These are phyloP conservation scores for Cheumatopsyche charites DNA, from an alignment of 1,140 invertebrate genomes.

Conservation along the genomic window DNA sequence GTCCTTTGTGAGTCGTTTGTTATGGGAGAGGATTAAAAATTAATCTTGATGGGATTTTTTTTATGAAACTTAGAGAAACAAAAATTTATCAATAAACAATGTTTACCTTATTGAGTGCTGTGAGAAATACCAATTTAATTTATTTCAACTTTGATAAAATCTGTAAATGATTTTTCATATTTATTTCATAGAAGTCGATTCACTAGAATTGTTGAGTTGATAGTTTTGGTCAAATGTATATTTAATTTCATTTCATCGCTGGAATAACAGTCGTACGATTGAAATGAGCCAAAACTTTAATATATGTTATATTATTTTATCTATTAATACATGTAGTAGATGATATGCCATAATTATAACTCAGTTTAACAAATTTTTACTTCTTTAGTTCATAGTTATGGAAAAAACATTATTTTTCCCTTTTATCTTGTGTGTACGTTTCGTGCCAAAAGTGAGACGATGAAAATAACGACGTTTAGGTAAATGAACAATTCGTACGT, in stretches of 20 bases:
- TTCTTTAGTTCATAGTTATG: too few species aligned
- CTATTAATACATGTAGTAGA: too few species aligned
- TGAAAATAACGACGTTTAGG: not conserved
- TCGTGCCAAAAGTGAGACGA: slow-evolving; percentile 1
- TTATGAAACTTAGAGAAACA: not conserved
- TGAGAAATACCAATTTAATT: slow-evolving; percentile 4
- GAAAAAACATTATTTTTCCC: too few species aligned
- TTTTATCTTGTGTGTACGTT: too few species aligned
- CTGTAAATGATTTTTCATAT: not conserved
- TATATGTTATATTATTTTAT: not conserved
- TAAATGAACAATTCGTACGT: too few species aligned
- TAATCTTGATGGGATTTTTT: too few species aligned
- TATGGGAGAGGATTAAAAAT: not conserved
- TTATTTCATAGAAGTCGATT: not conserved
- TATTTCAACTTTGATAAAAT: not conserved
- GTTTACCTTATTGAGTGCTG: not conserved
- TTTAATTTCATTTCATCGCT: too few species aligned
- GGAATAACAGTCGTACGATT: too few species aligned
- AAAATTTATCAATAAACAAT: not conserved
- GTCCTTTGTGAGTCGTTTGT: not conserved
- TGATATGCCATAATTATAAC: too few species aligned
- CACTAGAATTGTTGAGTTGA: too few species aligned
- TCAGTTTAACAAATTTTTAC: too few species aligned
- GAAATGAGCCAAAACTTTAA: not conserved
- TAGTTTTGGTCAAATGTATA: too few species aligned